Percentiles rank a stretch among this genome's conserved stretches.
phyloP scores from a whole-genome alignment of 2,113 vertebrate species.

The Antigone vipio region DNA sequence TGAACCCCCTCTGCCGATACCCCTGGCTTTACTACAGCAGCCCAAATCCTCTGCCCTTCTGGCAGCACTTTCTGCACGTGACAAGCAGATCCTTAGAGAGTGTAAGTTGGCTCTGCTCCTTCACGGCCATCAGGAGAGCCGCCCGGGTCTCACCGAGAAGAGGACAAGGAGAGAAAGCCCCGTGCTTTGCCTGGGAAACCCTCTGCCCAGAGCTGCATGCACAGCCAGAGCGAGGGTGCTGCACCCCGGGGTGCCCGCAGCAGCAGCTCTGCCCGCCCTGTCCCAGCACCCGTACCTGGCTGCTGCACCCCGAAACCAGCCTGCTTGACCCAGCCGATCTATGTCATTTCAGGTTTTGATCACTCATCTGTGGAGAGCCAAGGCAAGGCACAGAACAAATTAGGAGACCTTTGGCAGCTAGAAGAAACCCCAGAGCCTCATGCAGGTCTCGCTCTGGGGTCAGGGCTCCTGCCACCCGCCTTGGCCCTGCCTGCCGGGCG shows the following conservation, averaged over 20 bases:
- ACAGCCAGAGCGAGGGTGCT: not conserved
- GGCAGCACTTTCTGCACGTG: not conserved
- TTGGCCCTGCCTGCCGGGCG: not conserved
- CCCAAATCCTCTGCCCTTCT: not conserved
- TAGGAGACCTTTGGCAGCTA: not conserved
- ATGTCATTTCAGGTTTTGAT: not conserved
- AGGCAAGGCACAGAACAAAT: not conserved
- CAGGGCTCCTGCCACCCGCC: not conserved
- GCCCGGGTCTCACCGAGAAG: not conserved
- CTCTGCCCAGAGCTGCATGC: not conserved
- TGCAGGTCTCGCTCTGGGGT: fast-evolving
- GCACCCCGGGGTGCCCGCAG: not conserved
- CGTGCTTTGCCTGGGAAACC: fast-evolving
- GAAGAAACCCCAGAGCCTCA: not conserved
- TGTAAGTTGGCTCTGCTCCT: not conserved
- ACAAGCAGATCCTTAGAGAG: not conserved
- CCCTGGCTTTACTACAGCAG: not conserved
- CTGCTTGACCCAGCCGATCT: fast-evolving
- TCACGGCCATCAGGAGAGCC: not conserved
- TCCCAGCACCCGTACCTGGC: not conserved
- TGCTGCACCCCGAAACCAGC: not conserved
- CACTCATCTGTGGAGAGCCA: not conserved
- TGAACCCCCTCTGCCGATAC: not conserved
- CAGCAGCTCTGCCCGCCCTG: not conserved
- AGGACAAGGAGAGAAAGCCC: not conserved